phyloP scores from a whole-genome alignment of 2,888 invertebrate genomes.

The Phymatocera aterrima region DNA sequence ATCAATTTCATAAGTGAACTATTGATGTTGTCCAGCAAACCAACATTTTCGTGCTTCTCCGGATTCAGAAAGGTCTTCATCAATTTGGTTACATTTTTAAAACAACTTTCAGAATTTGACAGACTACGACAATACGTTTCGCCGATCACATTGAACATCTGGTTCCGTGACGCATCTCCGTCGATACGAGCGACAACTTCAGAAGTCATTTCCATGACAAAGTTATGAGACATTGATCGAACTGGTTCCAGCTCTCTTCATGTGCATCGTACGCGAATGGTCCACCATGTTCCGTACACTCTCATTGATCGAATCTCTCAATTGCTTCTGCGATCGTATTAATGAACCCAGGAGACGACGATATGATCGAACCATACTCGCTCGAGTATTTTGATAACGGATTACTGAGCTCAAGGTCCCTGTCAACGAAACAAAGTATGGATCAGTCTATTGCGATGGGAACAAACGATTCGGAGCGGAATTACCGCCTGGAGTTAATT shows the following conservation, averaged over 20 bases:
- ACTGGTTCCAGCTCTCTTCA: neutral
- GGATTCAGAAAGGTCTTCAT: neutral
- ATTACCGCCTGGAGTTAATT: neutral
- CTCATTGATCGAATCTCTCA: conserved; percentile 1
- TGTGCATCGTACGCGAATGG: neutral
- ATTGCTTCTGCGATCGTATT: neutral
- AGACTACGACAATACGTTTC: neutral
- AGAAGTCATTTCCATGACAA: too few species aligned
- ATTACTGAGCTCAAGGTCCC: neutral
- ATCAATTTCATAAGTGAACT: neutral
- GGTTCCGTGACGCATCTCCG: too few species aligned
- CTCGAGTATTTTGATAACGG: neutral
- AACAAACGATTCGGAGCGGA: too few species aligned
- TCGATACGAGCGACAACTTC: too few species aligned
- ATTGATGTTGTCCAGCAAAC: neutral
- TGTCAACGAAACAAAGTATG: neutral
- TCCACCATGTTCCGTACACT: neutral
- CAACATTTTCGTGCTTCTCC: neutral
- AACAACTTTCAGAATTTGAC: neutral
- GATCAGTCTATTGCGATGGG: neutral
- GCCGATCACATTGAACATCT: too few species aligned
- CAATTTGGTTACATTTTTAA: neutral
- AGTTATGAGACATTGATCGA: too few species aligned
- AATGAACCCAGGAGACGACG: neutral
- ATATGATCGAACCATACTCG: neutral